Conservation (phyloP, 1,140 invertebrate species). For the Heliconius eleuchia region DNA sequence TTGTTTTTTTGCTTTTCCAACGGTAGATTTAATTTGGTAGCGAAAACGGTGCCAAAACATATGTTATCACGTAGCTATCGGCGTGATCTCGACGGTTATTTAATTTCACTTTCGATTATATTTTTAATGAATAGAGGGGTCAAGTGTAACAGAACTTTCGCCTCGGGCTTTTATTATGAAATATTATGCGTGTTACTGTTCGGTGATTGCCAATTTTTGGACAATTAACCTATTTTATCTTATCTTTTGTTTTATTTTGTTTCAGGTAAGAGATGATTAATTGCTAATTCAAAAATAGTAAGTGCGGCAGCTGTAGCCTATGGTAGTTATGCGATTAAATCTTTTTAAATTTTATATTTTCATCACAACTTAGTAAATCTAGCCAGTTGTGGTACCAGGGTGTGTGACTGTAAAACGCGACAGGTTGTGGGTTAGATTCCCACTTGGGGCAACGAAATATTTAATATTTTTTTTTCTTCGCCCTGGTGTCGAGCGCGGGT, state of each 20-base stretch:
- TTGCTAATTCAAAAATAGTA: background rate
- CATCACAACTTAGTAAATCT: background rate
- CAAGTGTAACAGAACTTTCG: slow-evolving; percentile 46
- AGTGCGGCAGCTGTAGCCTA: background rate
- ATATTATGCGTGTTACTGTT: slow-evolving; percentile 38
- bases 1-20: slow-evolving; percentile 26
- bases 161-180: slow-evolving; percentile 39
- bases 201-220: background rate
- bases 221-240: slow-evolving; percentile 27
- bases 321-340: background rate
- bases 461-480: no score
- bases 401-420: no score
- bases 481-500: no score
- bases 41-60: slow-evolving; percentile 41
- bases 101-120: slow-evolving; percentile 77
- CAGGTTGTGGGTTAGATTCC: no score
- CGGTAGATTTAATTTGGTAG: slow-evolving; percentile 37
- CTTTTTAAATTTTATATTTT: background rate
- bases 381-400: no score
- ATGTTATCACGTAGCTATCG: slow-evolving; percentile 57
- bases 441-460: no score
- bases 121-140: slow-evolving; percentile 71
- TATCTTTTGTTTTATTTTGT: slow-evolving; percentile 43
- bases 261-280: slow-evolving; percentile 52
- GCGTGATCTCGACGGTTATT: slow-evolving; percentile 61